Evolutionary conservation across 2,113 vertebrate species (phyloP), one percentile per base, ranked within the genome.

Genomic region (Cyprinodon brontotheroides): DNA sequence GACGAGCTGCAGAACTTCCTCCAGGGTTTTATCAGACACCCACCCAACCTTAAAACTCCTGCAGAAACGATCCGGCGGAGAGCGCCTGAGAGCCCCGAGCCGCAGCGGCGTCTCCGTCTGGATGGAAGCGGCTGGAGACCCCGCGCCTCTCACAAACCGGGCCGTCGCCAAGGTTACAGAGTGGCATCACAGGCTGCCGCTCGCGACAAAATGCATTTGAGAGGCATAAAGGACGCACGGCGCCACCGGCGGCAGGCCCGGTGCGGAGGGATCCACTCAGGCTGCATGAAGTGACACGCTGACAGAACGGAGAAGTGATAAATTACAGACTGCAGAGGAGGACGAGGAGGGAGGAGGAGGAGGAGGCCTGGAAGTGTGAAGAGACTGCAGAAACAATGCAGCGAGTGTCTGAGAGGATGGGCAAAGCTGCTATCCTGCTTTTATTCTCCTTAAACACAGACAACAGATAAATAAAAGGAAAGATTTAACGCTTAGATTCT

Each of bases 311-410:
- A 45, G 75, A 79, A 45, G 83, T 72, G 70, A 84, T 88, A 77
- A 84, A 80, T 82, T 41, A 81, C 53, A 74, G 0, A 64, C 78
- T 81, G 81, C 78, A 86, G 83, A 77, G 66, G 61, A 53, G 70
- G 53, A 29, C 8, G 17, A 60, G 9, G 48, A 50, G 22, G 8
- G 4, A 36, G 45, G 48, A 37, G 60, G 48, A 37, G 60, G 5
- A 37, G 60, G 5, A 17, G 73, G 15, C 50, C 50, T 53, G 17
- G 20, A 53, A 53, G 50, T 20, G 50, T 8, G 50, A 53, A 17
- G 50, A 53, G 15, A 53, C 43, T 45, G 43, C 5, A 45, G 43
- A 45, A 45, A 45, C 17, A 17, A 53, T 20, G 50, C 29, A 29
- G 29, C 48, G 6, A 14, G 12, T 14, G 4, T 17, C 15, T 53